These are phyloP conservation scores for Sussaba pulchella DNA, from an alignment of 2,888 invertebrate genomes.

Conservation along the genomic window DNA sequence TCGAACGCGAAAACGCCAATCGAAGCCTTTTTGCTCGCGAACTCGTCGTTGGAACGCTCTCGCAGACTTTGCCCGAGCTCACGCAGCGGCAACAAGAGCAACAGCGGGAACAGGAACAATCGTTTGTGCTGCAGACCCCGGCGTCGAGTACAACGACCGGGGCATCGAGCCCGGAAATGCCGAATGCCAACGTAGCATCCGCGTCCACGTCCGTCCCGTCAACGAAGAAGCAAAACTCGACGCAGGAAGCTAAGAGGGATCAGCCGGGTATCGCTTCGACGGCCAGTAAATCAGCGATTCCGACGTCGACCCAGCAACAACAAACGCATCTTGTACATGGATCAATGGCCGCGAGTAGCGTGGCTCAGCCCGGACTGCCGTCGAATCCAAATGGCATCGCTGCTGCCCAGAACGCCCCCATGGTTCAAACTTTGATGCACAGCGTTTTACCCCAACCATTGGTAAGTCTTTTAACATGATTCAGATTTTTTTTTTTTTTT, in stretches of 20 bases:
- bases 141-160: slow-evolving; percentile 75
- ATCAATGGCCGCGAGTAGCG: slow-evolving; percentile 71
- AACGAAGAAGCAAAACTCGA: slow-evolving; percentile 76
- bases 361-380: slow-evolving; percentile 72
- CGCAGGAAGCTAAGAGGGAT: slow-evolving; percentile 78
- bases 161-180: slow-evolving; percentile 79
- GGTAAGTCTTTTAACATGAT: slow-evolving; percentile 74
- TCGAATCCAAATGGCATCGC: slow-evolving; percentile 79
- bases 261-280: slow-evolving; percentile 66
- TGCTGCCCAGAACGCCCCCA: slow-evolving; percentile 78
- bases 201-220: slow-evolving; percentile 64
- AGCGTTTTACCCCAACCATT: slow-evolving; percentile 83
- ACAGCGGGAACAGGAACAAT: slow-evolving; percentile 70
- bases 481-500: no score
- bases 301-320: slow-evolving; percentile 68
- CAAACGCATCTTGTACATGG: slow-evolving; percentile 69
- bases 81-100: slow-evolving; percentile 75
- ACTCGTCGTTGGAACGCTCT: slow-evolving; percentile 81
- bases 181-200: slow-evolving; percentile 73
- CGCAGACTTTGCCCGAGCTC: slow-evolving; percentile 80
- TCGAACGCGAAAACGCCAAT: slow-evolving; percentile 83
- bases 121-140: slow-evolving; percentile 74
- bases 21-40: slow-evolving; percentile 81
- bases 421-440: slow-evolving; percentile 83
- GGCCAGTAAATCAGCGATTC: slow-evolving; percentile 60